Evolutionary conservation across 2,888 invertebrate genomes (phyloP).

Genomic region (Rhamphomyia laevipes): DNA sequence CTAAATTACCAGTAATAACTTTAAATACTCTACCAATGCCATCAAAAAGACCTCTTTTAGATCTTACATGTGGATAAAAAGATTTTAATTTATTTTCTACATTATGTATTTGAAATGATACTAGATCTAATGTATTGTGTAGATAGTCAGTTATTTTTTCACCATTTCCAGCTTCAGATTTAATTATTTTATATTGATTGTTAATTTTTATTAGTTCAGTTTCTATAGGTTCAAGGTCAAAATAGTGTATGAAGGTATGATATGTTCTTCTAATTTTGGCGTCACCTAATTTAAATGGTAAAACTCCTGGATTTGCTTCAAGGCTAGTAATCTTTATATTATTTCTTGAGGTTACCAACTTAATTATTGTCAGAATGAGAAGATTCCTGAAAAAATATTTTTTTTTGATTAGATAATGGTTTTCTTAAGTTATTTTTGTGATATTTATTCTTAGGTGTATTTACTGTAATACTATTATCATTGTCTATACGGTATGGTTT

Average conservation of each 20-base stretch:
- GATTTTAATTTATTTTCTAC: no score
- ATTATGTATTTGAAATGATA: no score
- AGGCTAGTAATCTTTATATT: neutral
- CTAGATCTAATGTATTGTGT: no score
- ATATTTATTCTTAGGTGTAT: neutral
- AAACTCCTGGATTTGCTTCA: no score
- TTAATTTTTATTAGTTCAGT: neutral
- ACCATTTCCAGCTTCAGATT: neutral
- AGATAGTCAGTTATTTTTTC: no score
- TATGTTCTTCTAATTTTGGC: neutral
- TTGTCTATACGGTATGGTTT: constrained; percentile 2
- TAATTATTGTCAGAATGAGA: no score
- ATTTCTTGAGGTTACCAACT: neutral
- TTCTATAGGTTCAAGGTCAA: neutral
- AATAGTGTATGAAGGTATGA: neutral
- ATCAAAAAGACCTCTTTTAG: neutral
- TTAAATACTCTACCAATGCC: neutral
- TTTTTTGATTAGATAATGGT: neutral
- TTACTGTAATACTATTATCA: constrained; percentile 3
- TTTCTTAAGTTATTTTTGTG: constrained; percentile 6
- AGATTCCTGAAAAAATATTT: neutral
- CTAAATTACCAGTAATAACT: neutral
- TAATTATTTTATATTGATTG: neutral
- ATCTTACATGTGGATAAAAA: no score
- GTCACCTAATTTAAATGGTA: no score